Percentiles rank a stretch among this genome's conserved stretches.
Conservation (phyloP, 2,797 vertebrate species). For the Enteromius radiatus region DNA sequence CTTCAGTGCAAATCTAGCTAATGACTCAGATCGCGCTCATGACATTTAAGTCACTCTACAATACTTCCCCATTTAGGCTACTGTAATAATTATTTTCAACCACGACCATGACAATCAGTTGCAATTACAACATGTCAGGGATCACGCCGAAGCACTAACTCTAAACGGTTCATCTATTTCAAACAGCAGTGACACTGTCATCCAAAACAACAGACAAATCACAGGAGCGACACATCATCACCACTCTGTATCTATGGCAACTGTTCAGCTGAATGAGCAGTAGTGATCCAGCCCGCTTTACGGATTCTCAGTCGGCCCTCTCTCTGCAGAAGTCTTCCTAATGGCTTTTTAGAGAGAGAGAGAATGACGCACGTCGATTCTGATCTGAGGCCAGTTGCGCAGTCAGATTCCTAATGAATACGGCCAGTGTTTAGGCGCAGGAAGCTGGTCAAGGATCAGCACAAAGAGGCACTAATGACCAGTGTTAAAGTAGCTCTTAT, state of each 20-base stretch:
- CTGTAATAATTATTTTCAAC: slow-evolving; percentile 29
- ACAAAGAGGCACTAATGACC: slow-evolving; percentile 16
- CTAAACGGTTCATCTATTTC: slow-evolving; percentile 42
- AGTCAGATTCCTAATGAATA: slow-evolving; percentile 8
- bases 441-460: slow-evolving; percentile 38
- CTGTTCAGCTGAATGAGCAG: slow-evolving; percentile 51
- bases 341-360: slow-evolving; percentile 18
- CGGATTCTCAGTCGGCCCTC: slow-evolving; percentile 2
- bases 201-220: slow-evolving; percentile 41
- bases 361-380: slow-evolving; percentile 7
- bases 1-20: background rate
- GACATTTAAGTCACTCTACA: background rate
- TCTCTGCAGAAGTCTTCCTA: slow-evolving; percentile 26
- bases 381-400: slow-evolving; percentile 30
- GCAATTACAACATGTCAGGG: background rate
- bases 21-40: background rate
- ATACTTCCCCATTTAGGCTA: background rate
- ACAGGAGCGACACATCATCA: slow-evolving; percentile 27
- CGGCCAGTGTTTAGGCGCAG: background rate
- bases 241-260: slow-evolving; percentile 57
- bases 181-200: slow-evolving; percentile 17
- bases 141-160: background rate
- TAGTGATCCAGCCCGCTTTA: slow-evolving; percentile 43
- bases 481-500: slow-evolving; percentile 35
- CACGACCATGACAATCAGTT: background rate